Percentiles rank a stretch among this genome's conserved stretches.
Evolutionary conservation across 1,140 invertebrate genomes (phyloP).

Genomic region (Heliconius eleuchia): DNA sequence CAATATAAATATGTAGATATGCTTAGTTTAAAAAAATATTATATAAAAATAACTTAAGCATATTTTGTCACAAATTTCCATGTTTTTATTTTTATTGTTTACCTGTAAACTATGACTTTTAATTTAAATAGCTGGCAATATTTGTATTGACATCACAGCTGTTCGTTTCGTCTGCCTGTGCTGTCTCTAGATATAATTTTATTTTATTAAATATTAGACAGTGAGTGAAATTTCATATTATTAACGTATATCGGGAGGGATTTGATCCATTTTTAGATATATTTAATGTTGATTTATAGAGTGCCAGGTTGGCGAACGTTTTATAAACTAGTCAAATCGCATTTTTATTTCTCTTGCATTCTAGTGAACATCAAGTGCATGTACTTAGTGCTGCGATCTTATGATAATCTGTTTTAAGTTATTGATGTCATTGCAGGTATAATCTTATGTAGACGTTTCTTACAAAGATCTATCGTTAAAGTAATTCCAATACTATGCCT

Average conservation of each 20-base stretch:
- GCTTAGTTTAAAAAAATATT: background rate
- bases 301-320: conserved; percentile 57
- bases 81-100: background rate
- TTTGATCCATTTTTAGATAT: conserved; percentile 42
- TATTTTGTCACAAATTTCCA: no score
- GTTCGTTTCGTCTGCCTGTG: conserved; percentile 74
- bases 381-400: conserved; percentile 50
- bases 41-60: background rate
- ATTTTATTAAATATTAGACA: conserved; percentile 71
- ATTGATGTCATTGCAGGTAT: conserved; percentile 62
- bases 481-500: conserved; percentile 87
- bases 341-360: conserved; percentile 71
- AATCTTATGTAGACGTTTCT: conserved; percentile 76
- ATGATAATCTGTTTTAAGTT: conserved; percentile 53
- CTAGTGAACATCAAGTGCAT: conserved; percentile 67
- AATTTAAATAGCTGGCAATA: conserved; percentile 51
- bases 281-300: conserved; percentile 47
- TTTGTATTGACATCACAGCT: conserved; percentile 78
- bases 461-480: conserved; percentile 59
- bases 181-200: conserved; percentile 63
- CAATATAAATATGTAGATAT: no score
- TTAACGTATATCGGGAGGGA: conserved; percentile 49
- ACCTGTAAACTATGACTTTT: conserved; percentile 5
- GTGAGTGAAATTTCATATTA: conserved; percentile 69
- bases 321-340: conserved; percentile 64